Conservation (phyloP, 1,140 invertebrate species). For the Anastatus disparis region DNA sequence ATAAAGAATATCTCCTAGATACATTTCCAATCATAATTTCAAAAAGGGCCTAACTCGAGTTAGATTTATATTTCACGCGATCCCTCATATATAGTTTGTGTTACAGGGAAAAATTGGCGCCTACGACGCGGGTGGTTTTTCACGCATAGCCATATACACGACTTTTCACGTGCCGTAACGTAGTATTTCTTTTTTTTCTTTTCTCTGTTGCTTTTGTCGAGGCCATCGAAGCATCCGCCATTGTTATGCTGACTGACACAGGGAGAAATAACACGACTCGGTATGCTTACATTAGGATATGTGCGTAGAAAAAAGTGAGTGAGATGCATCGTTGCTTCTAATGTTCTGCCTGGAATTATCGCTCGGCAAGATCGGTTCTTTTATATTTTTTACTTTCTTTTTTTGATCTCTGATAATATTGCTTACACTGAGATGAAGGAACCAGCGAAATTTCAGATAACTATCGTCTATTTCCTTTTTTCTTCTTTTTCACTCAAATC, state of each 20-base stretch:
- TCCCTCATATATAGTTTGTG: no score
- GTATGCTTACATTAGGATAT: background rate
- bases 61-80: no score
- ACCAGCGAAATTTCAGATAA: constrained; percentile 30
- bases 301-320: constrained; percentile 5
- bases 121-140: constrained; percentile 33
- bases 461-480: constrained; percentile 24
- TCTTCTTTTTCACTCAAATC: background rate
- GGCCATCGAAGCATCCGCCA: constrained; percentile 3
- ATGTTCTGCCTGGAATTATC: constrained; percentile 30
- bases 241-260: constrained; percentile 14
- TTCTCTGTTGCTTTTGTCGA: constrained; percentile 18
- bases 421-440: background rate
- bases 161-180: background rate
- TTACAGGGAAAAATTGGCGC: constrained; percentile 29
- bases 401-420: constrained; percentile 38
- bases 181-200: background rate
- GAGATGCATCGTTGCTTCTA: constrained; percentile 29
- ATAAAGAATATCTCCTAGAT: no score
- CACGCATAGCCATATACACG: background rate
- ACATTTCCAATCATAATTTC: no score
- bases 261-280: background rate
- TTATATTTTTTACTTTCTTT: no score
- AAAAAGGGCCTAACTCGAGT: no score
- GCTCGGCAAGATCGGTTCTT: constrained; percentile 22